Conservation (phyloP, 2,888 invertebrate species). For the Onthophagus sagittarius region DNA sequence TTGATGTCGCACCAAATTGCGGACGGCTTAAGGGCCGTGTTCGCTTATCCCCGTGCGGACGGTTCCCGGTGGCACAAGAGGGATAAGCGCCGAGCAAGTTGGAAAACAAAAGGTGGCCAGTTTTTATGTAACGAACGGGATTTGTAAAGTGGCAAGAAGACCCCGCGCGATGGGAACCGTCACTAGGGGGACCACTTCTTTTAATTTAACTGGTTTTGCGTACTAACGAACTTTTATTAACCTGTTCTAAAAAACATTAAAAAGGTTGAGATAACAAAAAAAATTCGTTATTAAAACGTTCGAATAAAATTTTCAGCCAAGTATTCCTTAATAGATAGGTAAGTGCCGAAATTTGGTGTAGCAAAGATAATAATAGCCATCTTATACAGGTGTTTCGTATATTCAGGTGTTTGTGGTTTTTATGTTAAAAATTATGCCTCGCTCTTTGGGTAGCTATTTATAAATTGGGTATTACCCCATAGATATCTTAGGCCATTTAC, state of each 20-base stretch:
- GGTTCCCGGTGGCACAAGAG: slow-evolving; percentile 33
- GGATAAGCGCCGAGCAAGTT: slow-evolving; percentile 40
- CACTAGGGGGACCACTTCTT: background rate
- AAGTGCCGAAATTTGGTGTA: too few relatives aligned
- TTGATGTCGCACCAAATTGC: slow-evolving; percentile 28
- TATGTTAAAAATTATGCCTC: too few relatives aligned
- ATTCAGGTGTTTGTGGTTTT: too few relatives aligned
- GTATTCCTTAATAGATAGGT: too few relatives aligned
- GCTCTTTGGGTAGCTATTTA: too few relatives aligned
- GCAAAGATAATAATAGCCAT: too few relatives aligned
- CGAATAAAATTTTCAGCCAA: too few relatives aligned
- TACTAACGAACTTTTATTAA: slow-evolving; percentile 11
- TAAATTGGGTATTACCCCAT: too few relatives aligned
- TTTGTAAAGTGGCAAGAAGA: background rate
- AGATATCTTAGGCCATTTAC: too few relatives aligned
- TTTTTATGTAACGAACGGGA: slow-evolving; percentile 33
- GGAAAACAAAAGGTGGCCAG: slow-evolving; percentile 41
- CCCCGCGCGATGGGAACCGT: slow-evolving; percentile 2
- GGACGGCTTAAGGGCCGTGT: slow-evolving; percentile 29
- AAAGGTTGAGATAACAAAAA: too few relatives aligned
- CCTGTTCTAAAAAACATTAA: background rate
- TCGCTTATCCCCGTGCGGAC: slow-evolving; percentile 30
- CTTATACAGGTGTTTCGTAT: too few relatives aligned
- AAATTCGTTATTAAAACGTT: too few relatives aligned
- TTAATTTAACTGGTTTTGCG: slow-evolving; percentile 11